These are phyloP conservation scores for Muscicapa adusta DNA, from an alignment of 2,113 vertebrate genomes.

Conservation along the genomic window DNA sequence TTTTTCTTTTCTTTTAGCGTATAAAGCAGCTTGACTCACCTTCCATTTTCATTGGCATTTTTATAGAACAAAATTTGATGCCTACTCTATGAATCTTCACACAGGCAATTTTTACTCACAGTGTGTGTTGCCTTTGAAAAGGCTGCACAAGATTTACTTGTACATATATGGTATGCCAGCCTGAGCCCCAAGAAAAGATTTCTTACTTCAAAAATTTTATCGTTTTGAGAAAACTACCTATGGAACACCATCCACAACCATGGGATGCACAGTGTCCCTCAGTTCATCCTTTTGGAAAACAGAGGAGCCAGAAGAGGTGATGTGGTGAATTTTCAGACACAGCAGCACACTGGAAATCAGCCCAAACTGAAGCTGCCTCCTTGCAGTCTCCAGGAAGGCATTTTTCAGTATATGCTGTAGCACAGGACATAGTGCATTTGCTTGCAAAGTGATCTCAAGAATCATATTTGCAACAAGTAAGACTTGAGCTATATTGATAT, in stretches of 20 bases:
- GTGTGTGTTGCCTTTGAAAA: not conserved
- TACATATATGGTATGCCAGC: not conserved
- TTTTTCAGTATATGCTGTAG: not conserved
- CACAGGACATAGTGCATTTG: not conserved
- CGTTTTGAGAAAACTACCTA: not conserved
- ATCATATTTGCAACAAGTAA: not conserved
- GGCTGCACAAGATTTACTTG: not conserved
- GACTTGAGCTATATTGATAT: not conserved
- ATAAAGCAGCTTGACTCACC: not conserved
- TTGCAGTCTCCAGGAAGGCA: not conserved
- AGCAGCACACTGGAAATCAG: not conserved
- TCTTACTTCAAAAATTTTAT: not conserved
- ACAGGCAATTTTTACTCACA: not conserved
- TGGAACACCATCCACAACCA: rapidly evolving
- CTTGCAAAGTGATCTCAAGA: not conserved
- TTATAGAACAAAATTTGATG: not conserved
- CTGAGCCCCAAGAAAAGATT: not conserved
- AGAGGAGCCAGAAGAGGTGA: not conserved
- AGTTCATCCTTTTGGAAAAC: not conserved
- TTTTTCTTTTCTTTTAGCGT: too few species aligned
- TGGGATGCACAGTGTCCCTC: not conserved
- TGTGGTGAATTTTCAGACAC: not conserved
- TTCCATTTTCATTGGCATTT: not conserved
- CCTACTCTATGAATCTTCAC: not conserved
- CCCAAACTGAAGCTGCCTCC: not conserved